Conservation (phyloP, 2,888 invertebrate genomes). For the Iselma pallidipennis region DNA sequence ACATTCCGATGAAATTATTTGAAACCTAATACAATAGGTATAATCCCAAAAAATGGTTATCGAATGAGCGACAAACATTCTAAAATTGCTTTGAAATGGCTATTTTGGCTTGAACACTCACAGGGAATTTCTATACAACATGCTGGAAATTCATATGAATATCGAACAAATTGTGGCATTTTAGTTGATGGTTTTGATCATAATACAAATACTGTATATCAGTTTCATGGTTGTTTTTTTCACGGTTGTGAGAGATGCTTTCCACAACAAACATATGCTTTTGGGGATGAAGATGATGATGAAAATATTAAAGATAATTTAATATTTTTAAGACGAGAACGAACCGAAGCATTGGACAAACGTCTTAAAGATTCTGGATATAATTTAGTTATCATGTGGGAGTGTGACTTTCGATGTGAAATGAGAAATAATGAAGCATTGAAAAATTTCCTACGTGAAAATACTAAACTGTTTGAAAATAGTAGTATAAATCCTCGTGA, state of each 20-base stretch:
- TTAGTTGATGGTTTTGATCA: conserved; percentile 24
- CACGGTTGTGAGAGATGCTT: conserved; percentile 24
- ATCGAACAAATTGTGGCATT: conserved; percentile 14
- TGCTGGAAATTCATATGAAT: conserved; percentile 27
- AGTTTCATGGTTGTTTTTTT: conserved; percentile 29
- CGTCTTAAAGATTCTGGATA: conserved; percentile 11
- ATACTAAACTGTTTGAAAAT: too few species aligned
- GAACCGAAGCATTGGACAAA: too few species aligned
- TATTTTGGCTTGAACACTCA: conserved; percentile 14
- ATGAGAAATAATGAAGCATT: conserved; percentile 2
- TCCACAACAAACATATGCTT: conserved; percentile 3
- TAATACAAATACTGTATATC: conserved; percentile 23
- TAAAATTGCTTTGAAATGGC: conserved; percentile 12
- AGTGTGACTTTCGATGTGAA: conserved; percentile 17
- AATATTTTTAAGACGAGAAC: conserved; percentile 10
- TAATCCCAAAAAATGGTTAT: conserved; percentile 40
- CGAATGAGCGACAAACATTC: conserved; percentile 30
- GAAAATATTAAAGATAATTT: not conserved
- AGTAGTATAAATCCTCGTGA: conserved; percentile 36
- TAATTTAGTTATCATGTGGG: conserved; percentile 26
- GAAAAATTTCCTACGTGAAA: not conserved
- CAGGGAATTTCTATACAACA: conserved; percentile 26
- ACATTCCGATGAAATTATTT: conserved; percentile 36
- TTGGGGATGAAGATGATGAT: not conserved
- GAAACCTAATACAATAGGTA: conserved; percentile 35